Conservation (phyloP, 64 coral and sea anemone species). For the Porites lutea region DNA sequence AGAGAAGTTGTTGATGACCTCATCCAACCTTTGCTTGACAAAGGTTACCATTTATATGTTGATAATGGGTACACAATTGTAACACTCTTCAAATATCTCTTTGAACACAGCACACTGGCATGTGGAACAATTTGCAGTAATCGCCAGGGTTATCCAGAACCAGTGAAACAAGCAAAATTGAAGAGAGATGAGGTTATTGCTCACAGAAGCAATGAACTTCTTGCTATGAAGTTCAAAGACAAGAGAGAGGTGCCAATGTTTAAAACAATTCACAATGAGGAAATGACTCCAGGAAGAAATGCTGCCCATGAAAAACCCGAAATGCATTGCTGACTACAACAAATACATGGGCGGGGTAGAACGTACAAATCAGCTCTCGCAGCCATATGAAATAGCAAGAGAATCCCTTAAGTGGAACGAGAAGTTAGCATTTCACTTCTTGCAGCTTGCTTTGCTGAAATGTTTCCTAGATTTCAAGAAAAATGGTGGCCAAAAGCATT, state of each 20-base stretch:
- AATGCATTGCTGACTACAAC: background rate
- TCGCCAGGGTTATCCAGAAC: conserved; percentile 11
- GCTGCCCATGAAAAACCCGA: background rate
- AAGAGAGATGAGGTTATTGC: background rate
- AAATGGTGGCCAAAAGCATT: no score
- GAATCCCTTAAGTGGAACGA: no score
- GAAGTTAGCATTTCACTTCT: no score
- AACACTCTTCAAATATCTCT: background rate
- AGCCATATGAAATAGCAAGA: no score
- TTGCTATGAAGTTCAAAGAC: conserved; percentile 49
- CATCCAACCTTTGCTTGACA: conserved; percentile 26
- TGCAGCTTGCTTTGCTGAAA: no score
- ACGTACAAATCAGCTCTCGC: no score
- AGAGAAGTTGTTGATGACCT: conserved; percentile 24
- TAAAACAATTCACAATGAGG: background rate
- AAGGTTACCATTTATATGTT: conserved; percentile 40
- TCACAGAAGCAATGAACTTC: background rate
- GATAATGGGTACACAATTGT: conserved; percentile 58
- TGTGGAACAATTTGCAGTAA: conserved; percentile 42
- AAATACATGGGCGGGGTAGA: no score
- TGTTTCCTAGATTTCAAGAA: no score
- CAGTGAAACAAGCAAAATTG: conserved; percentile 1
- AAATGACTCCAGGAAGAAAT: no score
- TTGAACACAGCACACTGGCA: background rate
- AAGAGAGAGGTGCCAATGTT: conserved; percentile 30